Evolutionary conservation across 2,888 invertebrate genomes (phyloP).

Genomic region (Papilio protenor): DNA sequence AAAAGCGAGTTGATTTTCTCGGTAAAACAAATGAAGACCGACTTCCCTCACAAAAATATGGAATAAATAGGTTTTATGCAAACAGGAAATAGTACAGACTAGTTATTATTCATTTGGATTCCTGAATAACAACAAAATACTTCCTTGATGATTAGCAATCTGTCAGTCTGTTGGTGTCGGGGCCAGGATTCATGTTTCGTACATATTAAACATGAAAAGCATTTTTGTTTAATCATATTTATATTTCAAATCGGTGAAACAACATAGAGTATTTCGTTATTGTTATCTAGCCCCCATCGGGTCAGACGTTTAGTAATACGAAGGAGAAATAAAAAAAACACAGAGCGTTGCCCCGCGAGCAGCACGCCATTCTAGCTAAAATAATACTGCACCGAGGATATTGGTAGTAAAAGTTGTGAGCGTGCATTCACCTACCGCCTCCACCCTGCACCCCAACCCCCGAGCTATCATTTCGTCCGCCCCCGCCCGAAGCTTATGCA

Average conservation of each 20-base stretch:
- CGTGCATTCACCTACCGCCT: constrained; percentile 67
- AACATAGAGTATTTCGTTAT: neutral
- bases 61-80: neutral
- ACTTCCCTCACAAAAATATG: neutral
- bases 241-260: neutral
- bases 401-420: constrained; percentile 50
- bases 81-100: constrained; percentile 5
- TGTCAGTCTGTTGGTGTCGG: neutral
- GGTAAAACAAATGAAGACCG: neutral
- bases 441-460: neutral
- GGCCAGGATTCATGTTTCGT: neutral
- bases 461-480: constrained; percentile 31
- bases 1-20: constrained; percentile 18
- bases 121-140: neutral
- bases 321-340: constrained; percentile 24
- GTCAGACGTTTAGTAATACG: constrained; percentile 39
- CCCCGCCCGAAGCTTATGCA: constrained; percentile 72
- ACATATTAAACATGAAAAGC: neutral
- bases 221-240: neutral
- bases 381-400: constrained; percentile 48
- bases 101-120: neutral
- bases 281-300: constrained; percentile 41
- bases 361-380: constrained; percentile 50
- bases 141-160: neutral
- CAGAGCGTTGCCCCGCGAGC: constrained; percentile 54